Conservation (phyloP, 2,797 vertebrate genomes). For the Gallinago stenura region DNA sequence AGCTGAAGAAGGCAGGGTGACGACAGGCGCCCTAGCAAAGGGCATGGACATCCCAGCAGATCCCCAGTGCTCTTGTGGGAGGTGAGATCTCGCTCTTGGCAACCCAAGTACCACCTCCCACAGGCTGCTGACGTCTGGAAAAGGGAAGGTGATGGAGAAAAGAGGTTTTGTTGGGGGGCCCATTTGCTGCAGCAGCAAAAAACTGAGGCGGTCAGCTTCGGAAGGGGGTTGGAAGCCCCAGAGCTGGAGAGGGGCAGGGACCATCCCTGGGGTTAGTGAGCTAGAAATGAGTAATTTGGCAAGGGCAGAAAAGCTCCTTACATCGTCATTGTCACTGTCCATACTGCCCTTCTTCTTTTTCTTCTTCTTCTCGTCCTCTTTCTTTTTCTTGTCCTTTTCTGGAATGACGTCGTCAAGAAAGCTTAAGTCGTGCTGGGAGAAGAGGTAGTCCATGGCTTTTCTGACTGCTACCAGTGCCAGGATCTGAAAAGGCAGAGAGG, state of each 20-base stretch:
- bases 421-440: slow-evolving; percentile 95
- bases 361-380: slow-evolving; percentile 97
- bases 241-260: not conserved
- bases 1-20: not conserved
- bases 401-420: slow-evolving; percentile 98
- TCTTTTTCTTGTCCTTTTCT: slow-evolving; percentile 99
- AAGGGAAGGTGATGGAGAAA: not conserved
- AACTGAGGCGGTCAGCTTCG: not conserved
- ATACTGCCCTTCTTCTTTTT: slow-evolving; percentile 91
- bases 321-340: slow-evolving; percentile 95
- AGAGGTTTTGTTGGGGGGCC: not conserved
- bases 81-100: not conserved
- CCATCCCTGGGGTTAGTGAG: not conserved
- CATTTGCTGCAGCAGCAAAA: not conserved
- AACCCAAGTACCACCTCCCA: not conserved
- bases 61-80: not conserved
- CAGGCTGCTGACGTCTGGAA: not conserved
- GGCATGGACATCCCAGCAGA: not conserved
- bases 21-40: not conserved
- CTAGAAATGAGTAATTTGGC: not conserved
- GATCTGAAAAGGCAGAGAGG: slow-evolving; percentile 83
- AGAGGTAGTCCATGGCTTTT: slow-evolving; percentile 96
- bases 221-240: not conserved
- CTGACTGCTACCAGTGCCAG: slow-evolving; percentile 95
- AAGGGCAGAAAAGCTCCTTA: slow-evolving; percentile 77